Evolutionary conservation across 2,888 invertebrate genomes (phyloP).

Genomic region (Aphodius granarius): DNA sequence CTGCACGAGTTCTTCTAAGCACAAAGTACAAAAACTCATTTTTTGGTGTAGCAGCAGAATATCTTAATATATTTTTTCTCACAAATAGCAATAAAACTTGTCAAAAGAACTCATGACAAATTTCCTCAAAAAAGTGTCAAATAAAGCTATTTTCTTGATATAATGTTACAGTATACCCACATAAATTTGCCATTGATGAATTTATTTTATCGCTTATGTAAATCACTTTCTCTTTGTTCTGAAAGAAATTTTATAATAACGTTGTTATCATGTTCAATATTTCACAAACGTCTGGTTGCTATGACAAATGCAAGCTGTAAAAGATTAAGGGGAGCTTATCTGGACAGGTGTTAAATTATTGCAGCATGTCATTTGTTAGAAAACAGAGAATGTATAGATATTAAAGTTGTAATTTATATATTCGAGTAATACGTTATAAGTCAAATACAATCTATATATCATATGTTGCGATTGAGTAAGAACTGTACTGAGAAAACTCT

Average conservation of each 20-base stretch:
- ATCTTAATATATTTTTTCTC: too few species aligned
- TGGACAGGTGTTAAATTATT: neutral
- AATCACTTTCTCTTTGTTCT: neutral
- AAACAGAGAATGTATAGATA: neutral
- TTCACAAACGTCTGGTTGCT: neutral
- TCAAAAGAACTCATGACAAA: too few species aligned
- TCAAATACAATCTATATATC: neutral
- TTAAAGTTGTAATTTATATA: neutral
- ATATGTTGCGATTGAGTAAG: neutral
- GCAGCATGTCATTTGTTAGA: neutral
- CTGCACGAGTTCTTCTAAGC: neutral
- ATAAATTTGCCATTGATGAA: neutral
- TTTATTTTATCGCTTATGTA: neutral
- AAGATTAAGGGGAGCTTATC: neutral
- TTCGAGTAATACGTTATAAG: neutral
- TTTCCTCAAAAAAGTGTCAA: too few species aligned
- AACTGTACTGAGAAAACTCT: too few species aligned
- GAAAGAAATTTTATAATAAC: neutral
- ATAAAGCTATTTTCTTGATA: too few species aligned
- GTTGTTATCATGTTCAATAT: neutral
- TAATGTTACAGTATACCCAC: too few species aligned
- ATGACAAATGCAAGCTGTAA: neutral
- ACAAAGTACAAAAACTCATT: too few species aligned
- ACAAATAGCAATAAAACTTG: too few species aligned
- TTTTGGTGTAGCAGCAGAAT: too few species aligned